Conservation (phyloP, 2,113 vertebrate species). For the Corapipo altera region DNA sequence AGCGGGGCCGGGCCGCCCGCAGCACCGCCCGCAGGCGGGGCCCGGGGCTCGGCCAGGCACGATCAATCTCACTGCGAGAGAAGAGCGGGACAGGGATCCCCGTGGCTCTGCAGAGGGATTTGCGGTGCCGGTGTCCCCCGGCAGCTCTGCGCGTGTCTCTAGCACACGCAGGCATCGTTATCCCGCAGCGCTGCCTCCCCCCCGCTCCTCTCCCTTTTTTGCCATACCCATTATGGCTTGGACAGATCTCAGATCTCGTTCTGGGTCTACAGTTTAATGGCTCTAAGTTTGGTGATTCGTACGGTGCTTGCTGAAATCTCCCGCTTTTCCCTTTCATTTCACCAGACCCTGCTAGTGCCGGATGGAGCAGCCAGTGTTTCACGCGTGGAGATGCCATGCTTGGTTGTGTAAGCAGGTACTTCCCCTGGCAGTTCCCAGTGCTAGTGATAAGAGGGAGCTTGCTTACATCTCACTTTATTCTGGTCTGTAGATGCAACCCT, state of each 20-base stretch:
- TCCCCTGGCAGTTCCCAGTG: not conserved
- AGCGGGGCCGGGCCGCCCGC: not conserved
- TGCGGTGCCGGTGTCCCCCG: fast-evolving
- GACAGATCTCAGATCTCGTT: not conserved
- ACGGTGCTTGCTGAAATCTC: not conserved
- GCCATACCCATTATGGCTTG: fast-evolving
- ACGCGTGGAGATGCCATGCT: not conserved
- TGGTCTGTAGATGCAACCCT: not conserved
- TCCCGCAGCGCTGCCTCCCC: not conserved
- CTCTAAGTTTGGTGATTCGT: not conserved
- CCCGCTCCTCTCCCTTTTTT: too few species aligned
- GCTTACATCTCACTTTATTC: not conserved
- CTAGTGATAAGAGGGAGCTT: not conserved
- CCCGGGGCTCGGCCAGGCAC: not conserved
- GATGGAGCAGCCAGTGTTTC: not conserved
- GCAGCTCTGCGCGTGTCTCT: not conserved
- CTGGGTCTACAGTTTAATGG: not conserved
- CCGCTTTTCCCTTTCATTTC: not conserved
- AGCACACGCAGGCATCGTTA: not conserved
- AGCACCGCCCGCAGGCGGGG: not conserved
- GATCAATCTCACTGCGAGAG: not conserved
- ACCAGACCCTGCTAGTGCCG: not conserved
- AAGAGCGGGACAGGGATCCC: fast-evolving
- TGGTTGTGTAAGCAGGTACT: not conserved
- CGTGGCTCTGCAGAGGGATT: fast-evolving